Evolutionary conservation across 2,113 vertebrate genomes (phyloP), one percentile per base, ranked within the genome.

Genomic region (Pterocles orientalis): DNA sequence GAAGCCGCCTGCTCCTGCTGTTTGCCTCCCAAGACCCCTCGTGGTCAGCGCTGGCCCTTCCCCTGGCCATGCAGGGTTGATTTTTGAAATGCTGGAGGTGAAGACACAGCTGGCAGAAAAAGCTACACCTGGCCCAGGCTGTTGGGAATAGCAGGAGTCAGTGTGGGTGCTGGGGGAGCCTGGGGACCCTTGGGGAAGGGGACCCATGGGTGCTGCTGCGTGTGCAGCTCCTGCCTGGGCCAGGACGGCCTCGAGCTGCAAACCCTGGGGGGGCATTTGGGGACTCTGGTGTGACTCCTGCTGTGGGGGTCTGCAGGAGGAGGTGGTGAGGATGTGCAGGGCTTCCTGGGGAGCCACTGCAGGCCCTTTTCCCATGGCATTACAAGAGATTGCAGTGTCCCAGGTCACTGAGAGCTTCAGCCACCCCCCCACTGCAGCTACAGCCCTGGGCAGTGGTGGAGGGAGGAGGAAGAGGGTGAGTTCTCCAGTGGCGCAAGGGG

Each of bases 271-370:
- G 39, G 28, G 16, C 1, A 1, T 36, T 1, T 19, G 34, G 57
- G 57, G 53, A 7, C 41, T 43, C 25, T 33, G 48, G 5, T 45
- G 33, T 62, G 77, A 29, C 41, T 47, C 23, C 31, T 54, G n/a
- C 68, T 70, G 29, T 2, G 19, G 36, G 48, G 20, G 3, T 28
- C 36, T 45, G 23, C 3, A 3, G 76, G 45, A 79, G 26, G 58
- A 43, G 33, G 17, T 6, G 29, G 33, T 5, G 4, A 65, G 45
- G 56, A 9, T 9, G 19, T 12, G 51, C 45, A 78, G 18, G 1
- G 0, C 41, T 68, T 57, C 43, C 25, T 1, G 1, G 41, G 25
- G 34, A 88, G 56, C 47, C 1, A 0, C 23, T 4, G 1, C 41
- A 31, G 34, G 26, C 64, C 28, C 23, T 61, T 60, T 65, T 82